A percentile compares a stretch with the other conserved stretches of the same genome.
Evolutionary conservation across 2,797 vertebrate genomes (phyloP).

Genomic region (Rachycentron canadum): DNA sequence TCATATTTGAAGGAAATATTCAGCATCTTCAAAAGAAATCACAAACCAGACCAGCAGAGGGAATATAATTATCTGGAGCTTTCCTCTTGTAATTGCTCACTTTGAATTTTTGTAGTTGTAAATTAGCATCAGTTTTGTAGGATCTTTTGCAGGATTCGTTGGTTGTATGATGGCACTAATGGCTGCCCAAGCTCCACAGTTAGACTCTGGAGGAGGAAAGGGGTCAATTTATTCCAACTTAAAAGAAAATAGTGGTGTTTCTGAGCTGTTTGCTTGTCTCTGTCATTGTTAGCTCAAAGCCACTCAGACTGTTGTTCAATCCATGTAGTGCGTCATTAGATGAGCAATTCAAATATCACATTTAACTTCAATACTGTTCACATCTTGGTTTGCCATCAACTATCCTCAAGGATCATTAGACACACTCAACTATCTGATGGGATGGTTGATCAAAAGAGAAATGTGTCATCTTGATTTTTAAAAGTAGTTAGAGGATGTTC

Average conservation of each 20-base stretch:
- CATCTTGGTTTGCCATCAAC: not conserved
- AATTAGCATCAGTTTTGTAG: conserved; percentile 59
- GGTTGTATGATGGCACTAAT: conserved; percentile 59
- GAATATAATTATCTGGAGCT: conserved; percentile 22
- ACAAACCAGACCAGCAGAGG: conserved; percentile 10
- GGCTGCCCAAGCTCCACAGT: conserved; percentile 39
- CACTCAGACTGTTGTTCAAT: conserved; percentile 30
- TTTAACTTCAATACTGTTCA: conserved; percentile 16
- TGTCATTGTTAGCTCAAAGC: conserved; percentile 41
- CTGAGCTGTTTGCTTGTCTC: conserved; percentile 18
- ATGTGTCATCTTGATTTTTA: conserved; percentile 9
- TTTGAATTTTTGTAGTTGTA: conserved; percentile 53
- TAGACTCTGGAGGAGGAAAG: conserved; percentile 41
- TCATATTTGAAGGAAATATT: conserved; percentile 29
- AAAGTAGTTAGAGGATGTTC: conserved; percentile 1
- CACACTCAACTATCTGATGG: conserved; percentile 2
- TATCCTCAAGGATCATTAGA: conserved; percentile 15
- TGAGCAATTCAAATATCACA: not conserved
- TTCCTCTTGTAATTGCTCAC: conserved; percentile 53
- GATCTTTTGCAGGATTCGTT: conserved; percentile 47
- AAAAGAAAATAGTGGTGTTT: conserved; percentile 41
- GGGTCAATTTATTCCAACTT: conserved; percentile 65
- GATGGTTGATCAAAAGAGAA: conserved; percentile 30
- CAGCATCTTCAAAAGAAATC: conserved; percentile 24
- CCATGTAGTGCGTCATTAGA: conserved; percentile 24